Base-by-base conservation (phyloP, 2,888 invertebrate species). In the Diaperis boleti region DNA sequence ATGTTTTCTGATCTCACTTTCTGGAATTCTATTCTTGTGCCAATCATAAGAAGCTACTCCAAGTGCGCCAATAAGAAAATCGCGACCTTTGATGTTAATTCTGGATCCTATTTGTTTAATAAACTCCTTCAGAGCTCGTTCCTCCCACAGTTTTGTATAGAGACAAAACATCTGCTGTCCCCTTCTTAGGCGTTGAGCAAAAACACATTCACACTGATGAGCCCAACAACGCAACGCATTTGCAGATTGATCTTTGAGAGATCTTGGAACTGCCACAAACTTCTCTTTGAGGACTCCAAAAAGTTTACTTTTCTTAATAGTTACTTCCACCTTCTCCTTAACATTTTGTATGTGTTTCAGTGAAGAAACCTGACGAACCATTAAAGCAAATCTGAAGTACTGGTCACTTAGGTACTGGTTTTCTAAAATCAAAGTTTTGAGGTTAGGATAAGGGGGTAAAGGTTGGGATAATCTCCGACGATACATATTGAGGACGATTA, bases 91-190 rank as follows among this genome's bases (percentile, higher is more conserved):
- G 15, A 81, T 83, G 3, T 82, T 69, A 2, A 84, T 67, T 45
- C 81, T 80, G 35, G 76, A 76, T 49, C 80, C 79, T 77, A 86
- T 80, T 20, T 77, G 76, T 66, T 78, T 82, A 20, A 87, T 74
- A 13, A 88, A 82, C 62, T 86, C 84, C 60, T 78, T 83, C 1
- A 89, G 76, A 1, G 86, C 86, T 11, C 82, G 80, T 54, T 88
- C 86, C 54, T 88, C 88, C 85, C 89, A 89, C 65, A 88, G 83
- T 64, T 83, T 84, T 6, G 86, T 84, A 72, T 89, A 89, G 50
- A 89, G 80, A 55, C 83, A 84, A 69, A 88, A 83, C 76, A 89
- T 83, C 74, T 89, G 89, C 65, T 88, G 85, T n/a, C 85, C 83
- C 42, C 88, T 83, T 54, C 88, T 81, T 0, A 89, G 79, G 26